Base-by-base conservation (phyloP, 2,113 vertebrate species). In the Oxygymnocypris stewartii region DNA sequence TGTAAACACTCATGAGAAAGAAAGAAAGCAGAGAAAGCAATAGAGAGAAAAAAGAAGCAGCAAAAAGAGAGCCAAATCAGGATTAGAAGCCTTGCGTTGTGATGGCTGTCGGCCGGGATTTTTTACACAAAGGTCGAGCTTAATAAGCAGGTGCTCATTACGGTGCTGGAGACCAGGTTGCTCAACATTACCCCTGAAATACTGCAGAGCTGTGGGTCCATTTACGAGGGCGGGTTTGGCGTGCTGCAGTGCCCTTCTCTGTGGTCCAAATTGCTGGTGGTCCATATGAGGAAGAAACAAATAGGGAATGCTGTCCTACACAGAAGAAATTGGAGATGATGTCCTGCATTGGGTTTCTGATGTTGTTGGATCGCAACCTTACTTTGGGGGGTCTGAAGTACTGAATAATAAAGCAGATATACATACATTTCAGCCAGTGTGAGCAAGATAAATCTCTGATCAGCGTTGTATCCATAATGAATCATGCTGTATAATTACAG, bases 101-200 rank as follows among this genome's bases (percentile, higher is more conserved):
- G 81, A 89, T 87, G 54, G 57, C 86, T 82, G 65, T 63, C 23
- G 47, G 85, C 77, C 31, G 59, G 11, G 79, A 84, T 87, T 82
- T 80, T 85, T 86, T 76, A 87, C 78, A 79, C 76, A 88, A 89
- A 87, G 86, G 65, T 16, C 69, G 35, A 20, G 57, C 42, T 82
- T 89, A 89, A 90, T 86, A 88, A 83, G 87, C 90, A 89, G 89
- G 90, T 91, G 89, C 89, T 90, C 76, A n/a, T 90, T 89, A 89
- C 57, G 40, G 71, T 71, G 80, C 85, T 69, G 82, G 86, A 86
- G 86, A 82, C 74, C 82, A 74, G 75, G 80, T 86, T 84, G 79
- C 78, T 79, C 79, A 82, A 71, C 74, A 85, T 89, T 87, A 89
- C 42, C 86, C 84, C 80, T 0, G 49, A 77, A 86, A 54, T 79